phyloP scores from a whole-genome alignment of 2,113 vertebrate species.

The Furnarius figulus region DNA sequence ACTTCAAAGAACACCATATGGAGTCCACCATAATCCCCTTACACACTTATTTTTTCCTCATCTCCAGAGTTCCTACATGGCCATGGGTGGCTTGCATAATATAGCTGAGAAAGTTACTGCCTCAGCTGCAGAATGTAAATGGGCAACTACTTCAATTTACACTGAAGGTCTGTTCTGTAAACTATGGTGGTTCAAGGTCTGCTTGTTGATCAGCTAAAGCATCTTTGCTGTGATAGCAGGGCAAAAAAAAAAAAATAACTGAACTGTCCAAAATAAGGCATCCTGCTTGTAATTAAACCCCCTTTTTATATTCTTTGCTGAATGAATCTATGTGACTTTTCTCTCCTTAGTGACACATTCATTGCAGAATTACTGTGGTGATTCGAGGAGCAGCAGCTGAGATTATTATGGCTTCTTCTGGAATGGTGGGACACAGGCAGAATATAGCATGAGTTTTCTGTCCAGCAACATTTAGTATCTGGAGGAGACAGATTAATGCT shows the following conservation, averaged over 20 bases:
- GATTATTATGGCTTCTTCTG: background rate
- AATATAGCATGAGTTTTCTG: background rate
- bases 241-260: background rate
- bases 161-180: background rate
- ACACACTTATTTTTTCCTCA: background rate
- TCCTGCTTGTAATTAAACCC: background rate
- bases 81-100: rapidly evolving
- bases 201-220: background rate
- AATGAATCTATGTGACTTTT: background rate
- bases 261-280: background rate
- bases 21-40: background rate
- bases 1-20: background rate
- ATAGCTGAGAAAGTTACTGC: background rate
- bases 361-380: background rate
- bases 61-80: background rate
- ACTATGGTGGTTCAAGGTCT: background rate
- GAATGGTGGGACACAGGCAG: background rate
- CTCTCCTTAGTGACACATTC: background rate
- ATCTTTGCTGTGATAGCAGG: rapidly evolving
- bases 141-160: background rate
- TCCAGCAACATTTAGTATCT: background rate
- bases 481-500: conserved; percentile 12
- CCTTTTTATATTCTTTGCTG: background rate
- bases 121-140: background rate
- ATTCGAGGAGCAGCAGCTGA: background rate